Percentiles rank a stretch among this genome's conserved stretches.
phyloP scores from a whole-genome alignment of 2,888 invertebrate species.

The Drosophila affinis region DNA sequence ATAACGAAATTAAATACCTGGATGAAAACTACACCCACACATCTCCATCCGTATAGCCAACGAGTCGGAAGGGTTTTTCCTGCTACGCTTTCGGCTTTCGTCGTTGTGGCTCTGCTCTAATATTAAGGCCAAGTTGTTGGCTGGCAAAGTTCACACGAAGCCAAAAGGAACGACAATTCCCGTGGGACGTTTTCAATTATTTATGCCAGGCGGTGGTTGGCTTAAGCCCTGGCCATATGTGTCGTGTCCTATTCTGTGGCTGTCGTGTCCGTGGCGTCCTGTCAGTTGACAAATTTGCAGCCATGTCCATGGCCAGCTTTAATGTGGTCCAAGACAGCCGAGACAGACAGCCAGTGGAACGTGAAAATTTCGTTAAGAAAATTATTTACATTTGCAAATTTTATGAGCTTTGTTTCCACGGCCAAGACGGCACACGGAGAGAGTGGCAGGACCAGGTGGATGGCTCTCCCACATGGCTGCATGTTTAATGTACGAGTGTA shows the following conservation, averaged over 20 bases:
- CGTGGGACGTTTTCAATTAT: constrained; percentile 80
- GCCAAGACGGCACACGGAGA: neutral
- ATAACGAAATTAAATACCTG: constrained; percentile 6
- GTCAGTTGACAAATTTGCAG: constrained; percentile 73
- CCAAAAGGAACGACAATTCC: constrained; percentile 58
- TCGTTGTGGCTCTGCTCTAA: constrained; percentile 50
- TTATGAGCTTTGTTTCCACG: constrained; percentile 69
- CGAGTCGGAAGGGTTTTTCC: neutral
- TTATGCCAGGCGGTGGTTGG: constrained; percentile 53
- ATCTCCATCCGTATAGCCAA: neutral
- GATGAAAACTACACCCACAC: neutral
- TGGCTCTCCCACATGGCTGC: constrained; percentile 62
- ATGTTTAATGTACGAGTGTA: constrained; percentile 72
- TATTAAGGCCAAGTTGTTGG: constrained; percentile 74
- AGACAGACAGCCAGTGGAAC: constrained; percentile 24
- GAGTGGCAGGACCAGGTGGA: constrained; percentile 37
- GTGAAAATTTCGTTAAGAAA: constrained; percentile 77
- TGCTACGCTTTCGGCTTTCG: constrained; percentile 12
- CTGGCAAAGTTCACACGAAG: constrained; percentile 71
- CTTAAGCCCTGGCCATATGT: constrained; percentile 62
- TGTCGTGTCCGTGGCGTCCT: constrained; percentile 47
- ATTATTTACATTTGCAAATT: constrained; percentile 79
- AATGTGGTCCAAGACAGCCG: constrained; percentile 58
- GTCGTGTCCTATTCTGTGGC: constrained; percentile 42
- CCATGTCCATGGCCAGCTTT: constrained; percentile 59